Percentiles rank a stretch among this genome's conserved stretches.
phyloP scores from a whole-genome alignment of 1,140 invertebrate species.

The Lepidurus apus region DNA sequence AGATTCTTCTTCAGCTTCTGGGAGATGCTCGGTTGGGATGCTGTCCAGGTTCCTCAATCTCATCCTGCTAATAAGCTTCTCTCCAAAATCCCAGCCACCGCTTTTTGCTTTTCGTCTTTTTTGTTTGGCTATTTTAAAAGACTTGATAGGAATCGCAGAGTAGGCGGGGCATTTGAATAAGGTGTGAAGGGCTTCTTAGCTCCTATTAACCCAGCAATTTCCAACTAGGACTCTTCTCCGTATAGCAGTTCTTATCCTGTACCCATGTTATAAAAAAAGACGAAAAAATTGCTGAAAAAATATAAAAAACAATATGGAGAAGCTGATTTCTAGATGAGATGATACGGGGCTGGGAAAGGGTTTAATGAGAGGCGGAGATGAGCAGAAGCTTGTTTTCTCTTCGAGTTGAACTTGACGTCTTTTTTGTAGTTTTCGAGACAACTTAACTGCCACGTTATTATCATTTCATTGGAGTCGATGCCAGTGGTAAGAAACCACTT shows the following conservation, averaged over 20 bases:
- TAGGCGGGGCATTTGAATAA: conserved; percentile 6
- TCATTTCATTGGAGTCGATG: too few relatives aligned
- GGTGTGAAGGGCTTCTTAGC: not conserved
- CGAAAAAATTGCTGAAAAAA: not conserved
- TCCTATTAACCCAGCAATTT: not conserved
- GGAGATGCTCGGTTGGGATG: not conserved
- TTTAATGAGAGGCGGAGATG: conserved; percentile 18
- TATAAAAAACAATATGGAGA: not conserved
- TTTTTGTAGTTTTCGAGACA: not conserved
- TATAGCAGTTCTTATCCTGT: not conserved
- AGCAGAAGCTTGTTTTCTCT: conserved; percentile 14
- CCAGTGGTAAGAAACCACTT: not conserved
- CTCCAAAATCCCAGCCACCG: not conserved
- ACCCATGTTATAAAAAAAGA: not conserved
- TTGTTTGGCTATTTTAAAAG: too few relatives aligned
- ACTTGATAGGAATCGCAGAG: conserved; percentile 1
- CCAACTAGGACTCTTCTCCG: not conserved
- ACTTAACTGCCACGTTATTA: not conserved
- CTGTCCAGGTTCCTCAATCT: not conserved
- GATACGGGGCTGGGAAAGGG: not conserved
- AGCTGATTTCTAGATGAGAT: conserved; percentile 12
- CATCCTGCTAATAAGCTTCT: conserved; percentile 15
- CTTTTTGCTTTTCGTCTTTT: not conserved
- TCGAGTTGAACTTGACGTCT: not conserved
- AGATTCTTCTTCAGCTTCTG: conserved; percentile 17